Evolutionary conservation across 2,888 invertebrate species (phyloP), one percentile per base, ranked within the genome.

Genomic region (Chironomus tentans): DNA sequence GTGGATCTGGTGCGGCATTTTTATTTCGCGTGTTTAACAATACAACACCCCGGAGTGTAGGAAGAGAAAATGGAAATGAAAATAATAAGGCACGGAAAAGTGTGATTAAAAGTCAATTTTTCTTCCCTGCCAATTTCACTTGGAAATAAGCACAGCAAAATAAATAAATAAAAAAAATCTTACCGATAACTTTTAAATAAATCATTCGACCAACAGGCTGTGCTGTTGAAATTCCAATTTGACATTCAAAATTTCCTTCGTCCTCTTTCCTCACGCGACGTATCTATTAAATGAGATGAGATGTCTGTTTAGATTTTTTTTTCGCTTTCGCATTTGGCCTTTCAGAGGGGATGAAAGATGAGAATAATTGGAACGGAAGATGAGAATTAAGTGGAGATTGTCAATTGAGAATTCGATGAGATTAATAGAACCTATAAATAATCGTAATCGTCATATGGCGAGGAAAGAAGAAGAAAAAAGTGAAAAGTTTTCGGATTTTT

Each of bases 161-260:
- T 7, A 38, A 4, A 5, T 5, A 7, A 2, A n/a, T n/a, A 56
- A 18, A 5, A 6, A 15, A 18, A 7, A 13, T 61, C 56, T 71
- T n/a, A 71, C 71, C 71, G 38, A 71, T 56, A 50, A 71, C 56
- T 71, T 50, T 71, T 47, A 71, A 71, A 71, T 71, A 71, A 56
- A 71, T 71, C 47, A 47, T 28, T 15, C 47, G 71, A 15, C 71
- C 71, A 50, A 71, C 15, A 56, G 71, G 71, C 61, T 50, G 24
- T 5, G 50, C 21, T 7, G 50, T 50, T 28, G 71, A 71, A 47
- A 71, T 71, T 71, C 65, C 65, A 22, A 65, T 24, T 12, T 71
- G 71, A 56, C 71, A 71, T 10, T 71, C 71, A 13, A n/a, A 71
- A 4, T 2, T n/a, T 15, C 61, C 71, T 56, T 50, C 50, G 28